Conservation (phyloP, 2,797 vertebrate genomes). For the Numenius phaeopus region DNA sequence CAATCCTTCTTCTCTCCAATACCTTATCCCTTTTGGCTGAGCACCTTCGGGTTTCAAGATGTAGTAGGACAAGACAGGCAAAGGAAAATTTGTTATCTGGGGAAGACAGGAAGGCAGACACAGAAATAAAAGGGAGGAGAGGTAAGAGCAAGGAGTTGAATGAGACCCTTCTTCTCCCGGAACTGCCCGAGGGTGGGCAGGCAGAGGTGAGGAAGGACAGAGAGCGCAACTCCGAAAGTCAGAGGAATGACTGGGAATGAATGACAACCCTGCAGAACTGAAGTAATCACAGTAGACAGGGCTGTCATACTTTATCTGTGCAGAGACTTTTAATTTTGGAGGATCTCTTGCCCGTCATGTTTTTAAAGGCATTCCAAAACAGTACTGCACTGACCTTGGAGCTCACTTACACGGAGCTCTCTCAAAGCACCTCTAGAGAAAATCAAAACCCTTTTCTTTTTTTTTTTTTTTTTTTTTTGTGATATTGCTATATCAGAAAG, state of each 20-base stretch:
- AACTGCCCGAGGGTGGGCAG: not conserved
- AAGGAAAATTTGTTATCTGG: not conserved
- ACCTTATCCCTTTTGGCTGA: not conserved
- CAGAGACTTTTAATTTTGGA: constrained; percentile 22
- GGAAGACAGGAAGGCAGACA: not conserved
- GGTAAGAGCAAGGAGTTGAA: not conserved
- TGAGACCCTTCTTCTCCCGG: not conserved
- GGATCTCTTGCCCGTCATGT: constrained; percentile 20
- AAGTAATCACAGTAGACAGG: not conserved
- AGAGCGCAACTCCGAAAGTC: not conserved
- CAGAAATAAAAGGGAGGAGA: not conserved
- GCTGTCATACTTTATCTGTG: constrained; percentile 49
- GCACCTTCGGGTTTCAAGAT: not conserved
- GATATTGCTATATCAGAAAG: not conserved
- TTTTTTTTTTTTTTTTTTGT: not conserved
- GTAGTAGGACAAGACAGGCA: not conserved
- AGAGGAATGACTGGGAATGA: not conserved
- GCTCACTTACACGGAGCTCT: not conserved
- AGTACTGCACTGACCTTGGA: not conserved
- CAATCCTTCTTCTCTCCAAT: not conserved
- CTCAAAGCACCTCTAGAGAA: not conserved
- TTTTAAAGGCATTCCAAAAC: constrained; percentile 15
- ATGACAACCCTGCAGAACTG: not conserved
- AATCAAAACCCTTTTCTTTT: not conserved
- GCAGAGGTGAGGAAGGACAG: fast-evolving